Base-by-base conservation (phyloP, 2,888 invertebrate species). In the Orthosia gracilis region DNA sequence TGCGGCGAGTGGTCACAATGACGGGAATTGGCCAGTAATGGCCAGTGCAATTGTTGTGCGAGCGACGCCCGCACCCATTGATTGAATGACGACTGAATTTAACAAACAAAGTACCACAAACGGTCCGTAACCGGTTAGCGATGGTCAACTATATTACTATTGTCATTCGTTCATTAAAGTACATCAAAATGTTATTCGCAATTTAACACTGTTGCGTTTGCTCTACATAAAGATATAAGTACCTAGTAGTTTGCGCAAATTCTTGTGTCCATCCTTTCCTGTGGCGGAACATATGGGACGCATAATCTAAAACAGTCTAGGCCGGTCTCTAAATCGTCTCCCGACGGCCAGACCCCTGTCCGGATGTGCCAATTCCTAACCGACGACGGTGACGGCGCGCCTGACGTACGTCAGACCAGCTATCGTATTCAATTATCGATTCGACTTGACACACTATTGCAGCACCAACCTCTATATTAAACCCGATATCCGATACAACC, bases 21-120 rank as follows among this genome's bases (percentile, higher is more conserved):
- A 94, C 94, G 96, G 95, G 96, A 96, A 96, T 95, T 94, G 95
- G 94, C 93, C 93, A 93, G 94, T 93, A 96, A 95, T 94, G 94
- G 93, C 92, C 94, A 94, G 93, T 93, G 91, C 92, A 93, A 96
- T 96, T 95, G 95, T 96, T 95, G 95, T 96, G 96, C 95, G 95
- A 95, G 94, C 94, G 91, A 93, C 94, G 95, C 94, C 95, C 95
- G 95, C 95, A 92, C 95, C 95, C 94, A 93, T 93, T 96, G 94
- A 96, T 96, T 95, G 95, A 94, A 93, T 94, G 94, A 92, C 92
- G 93, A 92, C 90, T 91, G 90, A 94, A 94, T 94, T 94, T 91
- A 95, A 95, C 95, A 94, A 94, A 93, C 92, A 93, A 91, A 89
- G 87, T 85, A 86, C 83, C 88, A 87, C 92, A 93, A 93, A 92